Base-by-base conservation (phyloP, 2,888 invertebrate species). In the Itoplectis maculator region DNA sequence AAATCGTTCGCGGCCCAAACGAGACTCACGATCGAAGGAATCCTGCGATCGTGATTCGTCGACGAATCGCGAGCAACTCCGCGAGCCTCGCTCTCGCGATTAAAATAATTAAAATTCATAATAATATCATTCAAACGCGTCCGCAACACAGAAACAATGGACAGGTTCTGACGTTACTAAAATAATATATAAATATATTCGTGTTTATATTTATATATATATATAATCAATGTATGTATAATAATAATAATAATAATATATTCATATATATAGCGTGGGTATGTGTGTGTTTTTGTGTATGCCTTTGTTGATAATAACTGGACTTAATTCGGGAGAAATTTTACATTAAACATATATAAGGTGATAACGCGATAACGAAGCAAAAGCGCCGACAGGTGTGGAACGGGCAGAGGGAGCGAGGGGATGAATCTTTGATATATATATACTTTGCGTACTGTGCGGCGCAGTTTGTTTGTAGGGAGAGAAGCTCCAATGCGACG, bases 41-140 rank as follows among this genome's bases (percentile, higher is more conserved):
- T n/a, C n/a, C n/a, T n/a, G n/a, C n/a, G n/a, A n/a, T n/a, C n/a
- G n/a, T n/a, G n/a, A n/a, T n/a, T n/a, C n/a, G n/a, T n/a, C n/a
- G n/a, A n/a, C n/a, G 29, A 45, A 54, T 9, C 47, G 8, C 49
- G 15, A 76, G 81, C 81, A 82, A 85, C 86, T 87, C 84, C 85
- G 83, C 85, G 81, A 83, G 80, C 84, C 7, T 40, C 15, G 18
- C 66, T 76, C 59, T 66, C 63, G 61, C 77, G 74, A 72, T 75
- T 83, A 65, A 83, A 65, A 77, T 54, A 66, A 76, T 76, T 82
- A 82, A 81, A 84, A 86, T 86, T 85, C 84, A 88, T 85, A 88
- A 87, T 88, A 88, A 88, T 89, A 90, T 89, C 87, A 81, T 87
- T 86, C 82, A 84, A 88, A 87, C 88, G 87, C 85, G 85, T 86